These are phyloP conservation scores for Cololabis saira DNA, from an alignment of 2,113 vertebrate species.

Conservation along the genomic window DNA sequence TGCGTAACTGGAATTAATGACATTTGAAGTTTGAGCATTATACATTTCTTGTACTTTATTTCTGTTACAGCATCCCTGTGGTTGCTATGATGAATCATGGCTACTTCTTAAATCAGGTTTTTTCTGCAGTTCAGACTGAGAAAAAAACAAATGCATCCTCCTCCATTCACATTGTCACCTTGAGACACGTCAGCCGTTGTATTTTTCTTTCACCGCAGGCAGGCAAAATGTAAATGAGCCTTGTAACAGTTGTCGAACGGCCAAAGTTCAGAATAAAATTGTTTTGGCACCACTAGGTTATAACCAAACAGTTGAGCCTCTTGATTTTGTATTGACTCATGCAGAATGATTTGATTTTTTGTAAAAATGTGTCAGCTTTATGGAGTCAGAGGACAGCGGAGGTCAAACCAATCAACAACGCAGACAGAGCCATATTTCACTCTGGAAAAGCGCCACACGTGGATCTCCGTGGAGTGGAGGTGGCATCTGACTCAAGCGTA, in stretches of 20 bases:
- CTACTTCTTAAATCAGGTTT: conserved; percentile 11
- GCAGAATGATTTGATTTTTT: conserved; percentile 45
- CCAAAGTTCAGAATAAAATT: conserved; percentile 59
- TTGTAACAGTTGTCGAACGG: conserved; percentile 40
- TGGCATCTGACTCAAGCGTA: conserved; percentile 31
- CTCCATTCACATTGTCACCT: conserved; percentile 44
- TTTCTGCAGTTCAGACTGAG: conserved; percentile 22
- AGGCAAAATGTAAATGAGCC: conserved; percentile 64
- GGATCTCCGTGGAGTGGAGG: conserved; percentile 44
- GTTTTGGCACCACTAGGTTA: conserved; percentile 60
- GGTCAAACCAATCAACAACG: conserved; percentile 57
- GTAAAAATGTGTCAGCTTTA: conserved; percentile 50
- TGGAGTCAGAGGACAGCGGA: conserved; percentile 52
- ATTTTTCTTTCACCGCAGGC: conserved; percentile 41
- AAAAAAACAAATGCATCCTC: conserved; percentile 30
- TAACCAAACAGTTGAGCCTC: conserved; percentile 58
- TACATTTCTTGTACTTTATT: conserved; percentile 3
- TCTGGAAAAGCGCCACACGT: conserved; percentile 20
- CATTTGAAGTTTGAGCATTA: neutral
- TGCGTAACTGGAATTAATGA: too few species aligned
- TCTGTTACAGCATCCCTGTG: conserved; percentile 1
- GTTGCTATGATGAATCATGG: conserved; percentile 2
- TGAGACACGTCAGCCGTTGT: conserved; percentile 46
- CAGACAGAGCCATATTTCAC: conserved; percentile 35
- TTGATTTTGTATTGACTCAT: too few species aligned